Evolutionary conservation across 2,113 vertebrate genomes (phyloP), one percentile per base, ranked within the genome.

Genomic region (Paracanthobrama guichenoti): DNA sequence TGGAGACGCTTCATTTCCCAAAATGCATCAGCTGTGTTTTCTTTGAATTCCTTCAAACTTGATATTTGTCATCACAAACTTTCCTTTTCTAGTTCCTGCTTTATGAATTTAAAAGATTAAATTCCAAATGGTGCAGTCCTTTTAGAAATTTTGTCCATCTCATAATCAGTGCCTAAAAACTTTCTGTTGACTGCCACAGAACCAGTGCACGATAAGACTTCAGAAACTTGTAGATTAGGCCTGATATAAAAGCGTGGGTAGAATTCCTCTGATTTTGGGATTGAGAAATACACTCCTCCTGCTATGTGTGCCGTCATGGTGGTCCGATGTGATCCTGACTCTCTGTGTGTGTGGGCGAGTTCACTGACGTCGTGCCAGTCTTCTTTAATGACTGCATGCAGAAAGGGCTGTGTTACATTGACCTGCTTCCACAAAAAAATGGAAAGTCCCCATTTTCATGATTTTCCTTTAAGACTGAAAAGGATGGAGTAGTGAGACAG

Each of bases 311-410:
- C 42, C 6, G 10, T 46, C 50, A 31, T 31, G 39, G 72, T 76
- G 46, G 59, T 76, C 72, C 13, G 57, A 46, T 48, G 18, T 48
- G 59, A 73, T 75, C 20, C 26, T 31, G 20, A 35, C 18, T 76
- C 18, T n/a, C 20, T 73, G 11, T 46, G 42, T 48, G 78, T 72
- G 81, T 83, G 81, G 53, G 20, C 24, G 11, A 31, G 53, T 46
- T 57, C 22, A 28, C 12, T 83, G 67, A 83, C 6, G 7, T 31
- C n/a, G n/a, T 62, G 57, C 77, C 57, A 62, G 31, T 28, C 24
- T 35, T 55, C 60, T 48, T 22, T 48, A 80, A 50, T 31, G 24
- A 50, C 42, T 31, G 48, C 73, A 7, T 48, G 44, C 42, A 50
- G 55, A 62, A 31, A 50, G 44, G 16, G 26, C 18, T 13, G 16